These are phyloP conservation scores for Arothron firmamentum DNA, from an alignment of 2,113 vertebrate genomes.

Conservation along the genomic window DNA sequence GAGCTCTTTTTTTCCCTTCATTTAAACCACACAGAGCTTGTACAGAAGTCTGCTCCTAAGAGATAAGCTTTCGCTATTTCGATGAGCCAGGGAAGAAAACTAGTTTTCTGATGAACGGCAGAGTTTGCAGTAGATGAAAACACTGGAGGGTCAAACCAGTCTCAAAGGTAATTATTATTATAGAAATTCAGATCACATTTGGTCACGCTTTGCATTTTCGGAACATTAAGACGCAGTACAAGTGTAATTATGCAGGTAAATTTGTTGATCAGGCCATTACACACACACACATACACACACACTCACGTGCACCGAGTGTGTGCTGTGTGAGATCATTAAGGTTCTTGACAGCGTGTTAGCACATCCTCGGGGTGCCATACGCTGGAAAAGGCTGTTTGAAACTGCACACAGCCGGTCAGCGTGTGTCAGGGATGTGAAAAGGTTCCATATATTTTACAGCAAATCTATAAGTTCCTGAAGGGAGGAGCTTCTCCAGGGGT, in stretches of 20 bases:
- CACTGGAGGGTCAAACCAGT: neutral
- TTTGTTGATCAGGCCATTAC: conserved; percentile 28
- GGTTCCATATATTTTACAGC: too few species aligned
- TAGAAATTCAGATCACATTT: neutral
- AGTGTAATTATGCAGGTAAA: conserved; percentile 21
- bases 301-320: neutral
- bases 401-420: too few species aligned
- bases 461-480: too few species aligned
- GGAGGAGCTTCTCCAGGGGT: too few species aligned
- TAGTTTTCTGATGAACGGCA: neutral
- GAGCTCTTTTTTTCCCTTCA: neutral
- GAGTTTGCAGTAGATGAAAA: neutral
- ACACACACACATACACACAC: conserved; percentile 1
- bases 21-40: conserved; percentile 8
- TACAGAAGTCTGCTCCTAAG: conserved; percentile 20
- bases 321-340: neutral
- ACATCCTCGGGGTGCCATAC: too few species aligned
- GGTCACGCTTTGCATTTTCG: neutral
- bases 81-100: neutral
- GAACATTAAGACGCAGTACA: neutral
- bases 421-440: too few species aligned
- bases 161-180: neutral
- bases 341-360: neutral
- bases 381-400: too few species aligned
- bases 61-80: conserved; percentile 39